Base-by-base conservation (phyloP, 2,888 invertebrate species). In the Tetrapedia diversipes region DNA sequence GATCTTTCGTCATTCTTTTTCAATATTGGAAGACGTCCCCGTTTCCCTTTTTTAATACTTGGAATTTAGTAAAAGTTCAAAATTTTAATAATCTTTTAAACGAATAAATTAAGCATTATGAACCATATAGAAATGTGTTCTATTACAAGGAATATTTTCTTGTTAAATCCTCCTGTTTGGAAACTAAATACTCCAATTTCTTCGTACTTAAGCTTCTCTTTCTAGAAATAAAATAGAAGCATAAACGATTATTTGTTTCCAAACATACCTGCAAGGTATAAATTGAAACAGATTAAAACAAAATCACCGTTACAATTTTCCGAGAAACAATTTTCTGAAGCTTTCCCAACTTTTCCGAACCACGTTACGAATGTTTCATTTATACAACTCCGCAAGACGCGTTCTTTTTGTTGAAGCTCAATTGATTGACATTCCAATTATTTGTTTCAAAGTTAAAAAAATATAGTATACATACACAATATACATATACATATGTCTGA, bases 361-460 rank as follows among this genome's bases (percentile, higher is more conserved):
- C n/a, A n/a, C n/a, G 11, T 14, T 37, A 22, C 37, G 24, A 39
- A 22, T n/a, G 60, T 61, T 61, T 41, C 14, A 8, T 45, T 56
- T 24, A 11, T 57, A 6, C 14, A 8, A 19, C 37, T 39, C 22
- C 11, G 27, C 32, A 6, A 16, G 37, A 70, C n/a, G 22, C 29
- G 32, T 2, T 10, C 34, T 14, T 19, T 3, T 8, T 24, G 7
- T 22, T 65, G 2, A 37, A 43, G 11, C 14, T 45, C 8, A 8
- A 14, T 45, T 49, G 49, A 41, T 60, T 32, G 49, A 45, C 37
- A 19, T 49, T 56, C 16, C 37, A 14, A 61, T 43, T 61, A 56
- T 37, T 56, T 24, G 41, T 53, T 24, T 2, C 10, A 10, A 4
- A n/a, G 43, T 11, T 49, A 34, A 11, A 61, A 73, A 45, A 61